Evolutionary conservation across 30 jellyfish, hydroid and myxozoan genomes (phyloP).

Genomic region (Hydra vulgaris): DNA sequence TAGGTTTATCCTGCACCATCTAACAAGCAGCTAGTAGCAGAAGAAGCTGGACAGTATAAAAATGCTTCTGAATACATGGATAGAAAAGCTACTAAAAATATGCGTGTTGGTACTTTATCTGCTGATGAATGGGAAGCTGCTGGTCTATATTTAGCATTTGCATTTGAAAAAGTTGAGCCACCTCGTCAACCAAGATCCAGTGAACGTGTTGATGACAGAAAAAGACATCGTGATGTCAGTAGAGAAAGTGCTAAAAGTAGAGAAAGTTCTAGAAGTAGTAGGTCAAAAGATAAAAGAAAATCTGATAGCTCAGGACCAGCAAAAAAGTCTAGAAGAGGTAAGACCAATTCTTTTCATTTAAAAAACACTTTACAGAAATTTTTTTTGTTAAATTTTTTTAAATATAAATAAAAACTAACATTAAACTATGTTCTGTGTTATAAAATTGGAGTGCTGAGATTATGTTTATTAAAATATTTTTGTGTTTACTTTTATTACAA

Average conservation of each 20-base stretch:
- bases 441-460: too few relatives aligned
- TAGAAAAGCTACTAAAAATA: conserved; percentile 23
- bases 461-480: too few relatives aligned
- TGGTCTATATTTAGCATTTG: conserved; percentile 89
- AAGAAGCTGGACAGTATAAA: conserved; percentile 56
- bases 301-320: conserved; percentile 16
- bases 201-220: conserved; percentile 17
- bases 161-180: conserved; percentile 72
- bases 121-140: conserved; percentile 97
- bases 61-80: conserved; percentile 42
- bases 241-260: conserved; percentile 23
- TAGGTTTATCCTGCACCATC: conserved; percentile 82
- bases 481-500: too few relatives aligned
- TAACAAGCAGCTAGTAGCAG: conserved; percentile 61
- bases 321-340: conserved; percentile 24
- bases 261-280: conserved; percentile 2
- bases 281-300: conserved; percentile 18
- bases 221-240: conserved; percentile 23
- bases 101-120: conserved; percentile 64
- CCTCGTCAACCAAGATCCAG: conserved; percentile 5
- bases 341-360: neutral
- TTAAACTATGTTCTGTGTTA: neutral
- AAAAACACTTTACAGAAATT: neutral
- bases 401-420: too few relatives aligned
- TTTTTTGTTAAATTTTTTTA: neutral